Base-by-base conservation (phyloP, 30 jellyfish, hydroid and myxozoan species). In the Aurelia aurita complex sp. Pacific region DNA sequence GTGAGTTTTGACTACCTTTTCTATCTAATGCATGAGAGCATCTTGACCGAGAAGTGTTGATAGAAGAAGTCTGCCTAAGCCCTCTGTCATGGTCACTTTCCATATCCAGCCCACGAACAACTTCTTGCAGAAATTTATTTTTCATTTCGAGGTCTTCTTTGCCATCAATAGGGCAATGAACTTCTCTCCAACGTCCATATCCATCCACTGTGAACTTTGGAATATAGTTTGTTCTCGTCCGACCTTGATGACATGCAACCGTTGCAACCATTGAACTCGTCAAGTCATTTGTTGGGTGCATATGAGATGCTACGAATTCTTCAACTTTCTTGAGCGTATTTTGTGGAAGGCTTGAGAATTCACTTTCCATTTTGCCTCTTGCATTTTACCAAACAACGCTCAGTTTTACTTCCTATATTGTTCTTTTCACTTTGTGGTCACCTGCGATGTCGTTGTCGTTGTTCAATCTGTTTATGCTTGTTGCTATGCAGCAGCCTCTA, bases 141-240 rank as follows among this genome's bases (percentile, higher is more conserved):
- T 29, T 38, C 8, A 10, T 19, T 15, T 19, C 67, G 2, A 1
- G 2, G 36, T 23, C 55, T 13, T 69, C 15, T 17, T 57, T 18
- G 0, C 69, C 75, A n/a, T 50, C 73, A 12, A 10, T 18, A 34
- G 32, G 64, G 5, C 51, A 10, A 23, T 40, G 61, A 16, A 87
- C 85, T 73, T 75, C 81, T 64, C 84, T 59, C 91, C 96, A 87
- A 17, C 91, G 60, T 13, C 89, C 90, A 65, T 77, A 80, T 10
- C 91, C 96, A 79, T 87, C 96, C 15, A 87, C 87, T n/a, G 93
- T 61, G 75, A 84, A 84, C 52, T 54, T 73, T 61, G 87, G 93
- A 3, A 74, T 55, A 19, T 69, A 10, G 18, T 71, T 82, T 14
- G 62, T 29, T 12, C 54, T 34, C 60, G 11, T 10, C 40, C 3